Percentiles rank a stretch among this genome's conserved stretches.
These are phyloP conservation scores for Gymnogyps californianus DNA, from an alignment of 2,113 vertebrate genomes.

Conservation along the genomic window DNA sequence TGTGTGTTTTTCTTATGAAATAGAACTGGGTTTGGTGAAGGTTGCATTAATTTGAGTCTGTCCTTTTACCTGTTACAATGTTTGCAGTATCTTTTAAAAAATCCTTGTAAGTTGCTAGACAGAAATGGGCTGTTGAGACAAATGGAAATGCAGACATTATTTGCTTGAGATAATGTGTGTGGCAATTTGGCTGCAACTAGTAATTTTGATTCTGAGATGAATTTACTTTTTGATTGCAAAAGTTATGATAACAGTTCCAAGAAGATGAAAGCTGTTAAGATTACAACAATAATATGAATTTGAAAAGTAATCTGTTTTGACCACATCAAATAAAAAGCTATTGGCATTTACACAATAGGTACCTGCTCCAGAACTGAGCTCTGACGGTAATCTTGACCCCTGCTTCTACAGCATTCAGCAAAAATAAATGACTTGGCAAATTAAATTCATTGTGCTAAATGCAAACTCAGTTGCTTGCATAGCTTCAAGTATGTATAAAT, in stretches of 20 bases:
- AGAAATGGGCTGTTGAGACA: neutral
- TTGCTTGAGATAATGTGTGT: neutral
- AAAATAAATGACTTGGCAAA: conserved; percentile 28
- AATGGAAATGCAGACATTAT: neutral
- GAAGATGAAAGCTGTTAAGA: conserved; percentile 26
- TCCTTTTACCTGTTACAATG: neutral
- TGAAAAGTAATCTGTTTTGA: conserved; percentile 17
- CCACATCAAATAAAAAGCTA: conserved; percentile 33
- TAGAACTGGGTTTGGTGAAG: neutral
- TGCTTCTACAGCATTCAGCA: conserved; percentile 3
- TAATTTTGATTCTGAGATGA: neutral
- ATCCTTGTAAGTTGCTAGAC: neutral
- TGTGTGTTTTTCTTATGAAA: neutral
- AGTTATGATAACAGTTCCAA: neutral
- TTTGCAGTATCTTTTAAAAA: neutral
- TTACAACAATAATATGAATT: neutral
- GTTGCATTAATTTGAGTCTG: neutral
- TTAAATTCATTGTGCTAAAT: conserved; percentile 21
- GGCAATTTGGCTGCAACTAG: neutral
- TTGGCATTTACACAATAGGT: conserved; percentile 32
- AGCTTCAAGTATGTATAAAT: neutral
- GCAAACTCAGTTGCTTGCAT: neutral
- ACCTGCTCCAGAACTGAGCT: conserved; percentile 12
- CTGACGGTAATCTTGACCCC: conserved; percentile 27
- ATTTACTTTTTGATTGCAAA: conserved; percentile 35